A percentile compares a stretch with the other conserved stretches of the same genome.
Evolutionary conservation across 2,113 vertebrate genomes (phyloP).

Genomic region (Scomber colias): DNA sequence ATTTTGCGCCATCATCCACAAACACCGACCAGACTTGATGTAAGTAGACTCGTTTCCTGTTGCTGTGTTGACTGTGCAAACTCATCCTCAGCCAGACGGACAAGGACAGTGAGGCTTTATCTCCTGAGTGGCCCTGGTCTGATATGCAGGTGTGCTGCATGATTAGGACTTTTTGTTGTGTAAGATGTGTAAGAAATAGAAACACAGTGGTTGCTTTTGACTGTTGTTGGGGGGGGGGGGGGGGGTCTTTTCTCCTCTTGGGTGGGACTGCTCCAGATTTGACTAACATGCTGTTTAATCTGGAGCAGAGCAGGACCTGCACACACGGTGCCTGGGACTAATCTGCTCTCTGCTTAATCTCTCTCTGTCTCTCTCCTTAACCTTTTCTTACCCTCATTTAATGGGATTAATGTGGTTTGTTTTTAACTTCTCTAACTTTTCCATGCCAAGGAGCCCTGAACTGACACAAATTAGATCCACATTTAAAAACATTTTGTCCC

Average conservation of each 20-base stretch:
- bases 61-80: not conserved
- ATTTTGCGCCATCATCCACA: constrained; percentile 93
- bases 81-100: not conserved
- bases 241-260: not conserved
- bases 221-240: not conserved
- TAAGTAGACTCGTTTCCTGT: constrained; percentile 78
- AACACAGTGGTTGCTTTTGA: not conserved
- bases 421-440: constrained; percentile 2
- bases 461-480: too few species aligned
- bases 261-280: not conserved
- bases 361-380: constrained; percentile 11
- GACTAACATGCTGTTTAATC: constrained; percentile 44
- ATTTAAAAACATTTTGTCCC: too few species aligned
- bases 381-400: constrained; percentile 36
- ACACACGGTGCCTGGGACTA: constrained; percentile 21
- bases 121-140: too few species aligned
- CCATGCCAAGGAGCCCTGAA: too few species aligned
- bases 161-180: not conserved
- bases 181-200: not conserved
- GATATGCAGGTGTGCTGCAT: not conserved
- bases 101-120: too few species aligned
- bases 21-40: constrained; percentile 90
- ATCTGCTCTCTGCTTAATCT: constrained; percentile 54
- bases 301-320: constrained; percentile 24
- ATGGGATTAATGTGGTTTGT: constrained; percentile 40